Evolutionary conservation across 2,113 vertebrate species (phyloP), one percentile per base, ranked within the genome.

Genomic region (Bucco capensis): DNA sequence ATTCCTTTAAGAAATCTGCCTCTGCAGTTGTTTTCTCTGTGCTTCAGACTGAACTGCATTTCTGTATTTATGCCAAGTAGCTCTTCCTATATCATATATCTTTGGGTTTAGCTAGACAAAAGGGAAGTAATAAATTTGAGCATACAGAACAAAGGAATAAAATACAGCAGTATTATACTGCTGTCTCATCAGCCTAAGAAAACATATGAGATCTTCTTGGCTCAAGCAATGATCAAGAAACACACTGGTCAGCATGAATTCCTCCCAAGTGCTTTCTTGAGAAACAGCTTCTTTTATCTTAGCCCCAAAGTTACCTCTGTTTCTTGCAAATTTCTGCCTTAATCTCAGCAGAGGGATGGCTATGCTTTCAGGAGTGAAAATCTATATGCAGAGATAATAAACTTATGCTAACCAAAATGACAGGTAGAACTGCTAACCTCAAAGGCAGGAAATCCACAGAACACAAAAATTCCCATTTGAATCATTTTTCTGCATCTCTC

Each of bases 121-220:
- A 50, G 46, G 73, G 58, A 94, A 96, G 91, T 54, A 88, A 87
- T 93, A 94, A 94, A 95, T 85, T 46, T 73, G 53, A 91, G 49
- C 38, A 35, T 58, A 82, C 12, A 89, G 53, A 91, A 58, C 37
- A 82, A 69, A 53, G 33, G 62, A 92, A 93, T 76, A 89, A 91
- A 93, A 87, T 35, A 42, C 66, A 82, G 49, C 67, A 71, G 40
- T 75, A 90, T 93, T 89, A 79, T 38, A 62, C 7, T 76, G 46
- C 66, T 91, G 74, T 62, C 67, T 66, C 54, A 72, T 73, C 33
- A 18, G 71, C 37, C 57, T 57, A 40, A 87, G 38, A 90, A 94
- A 93, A 92, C 42, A 49, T 54, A 82, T 5, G 53, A 89, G 53
- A 69, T 58, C 53, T 85, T 58, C 53, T 85, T 89, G 62, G 74